Base-by-base conservation (phyloP, 2,888 invertebrate species). In the Eledone cirrhosa region DNA sequence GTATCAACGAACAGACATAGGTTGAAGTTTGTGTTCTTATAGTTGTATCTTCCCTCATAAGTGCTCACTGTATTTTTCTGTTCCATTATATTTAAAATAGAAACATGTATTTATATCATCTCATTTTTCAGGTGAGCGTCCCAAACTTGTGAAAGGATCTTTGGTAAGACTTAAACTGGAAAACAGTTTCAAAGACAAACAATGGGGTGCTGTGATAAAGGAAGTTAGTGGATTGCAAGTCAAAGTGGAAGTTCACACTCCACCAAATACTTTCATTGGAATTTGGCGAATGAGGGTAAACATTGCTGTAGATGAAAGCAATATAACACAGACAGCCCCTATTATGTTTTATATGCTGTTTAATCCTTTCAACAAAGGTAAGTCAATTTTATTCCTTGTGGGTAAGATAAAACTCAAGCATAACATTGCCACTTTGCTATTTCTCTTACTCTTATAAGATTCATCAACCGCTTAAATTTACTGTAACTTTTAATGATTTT, bases 331-430 rank as follows among this genome's bases (percentile, higher is more conserved):
- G 19, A 69, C 31, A 19, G n/a, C 22, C 11, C 27, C 87, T 63
- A 78, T 81, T 80, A 93, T 94, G 7, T 92, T 97, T 83, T 96
- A 94, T 88, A 91, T 97, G 1, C 92, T 97, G 3, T 97, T 95
- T 89, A 97, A 97, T 91, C 95, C 97, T 0, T 97, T 97, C 97
- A 95, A 95, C 88, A 93, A 94, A 92, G 94, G 95, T 95, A 91
- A 77, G 80, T 22, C 19, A 41, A 41, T 41, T 41, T 41, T 41
- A 2, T 41, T 41, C 41, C 41, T 41, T 41, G 41, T 41, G 5
- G 41, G 11, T n/a, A n/a, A n/a, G n/a, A n/a, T n/a, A n/a, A n/a
- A n/a, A n/a, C n/a, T n/a, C n/a, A n/a, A n/a, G n/a, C n/a, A n/a
- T n/a, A n/a, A n/a, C n/a, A n/a, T n/a, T n/a, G n/a, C n/a, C n/a